Base-by-base conservation (phyloP, 2,888 invertebrate genomes). In the Mythimna loreyi region DNA sequence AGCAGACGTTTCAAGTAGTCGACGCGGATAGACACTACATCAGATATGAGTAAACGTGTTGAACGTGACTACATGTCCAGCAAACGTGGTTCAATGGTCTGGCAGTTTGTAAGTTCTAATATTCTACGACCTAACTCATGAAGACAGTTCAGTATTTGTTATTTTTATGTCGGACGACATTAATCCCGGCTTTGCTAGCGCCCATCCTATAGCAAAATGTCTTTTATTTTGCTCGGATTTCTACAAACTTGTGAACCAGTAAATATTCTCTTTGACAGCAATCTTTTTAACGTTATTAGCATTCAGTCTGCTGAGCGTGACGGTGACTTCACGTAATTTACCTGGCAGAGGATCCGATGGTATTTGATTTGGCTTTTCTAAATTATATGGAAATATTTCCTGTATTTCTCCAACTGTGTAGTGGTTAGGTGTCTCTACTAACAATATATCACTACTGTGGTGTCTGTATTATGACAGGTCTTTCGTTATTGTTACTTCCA, bases 51-150 rank as follows among this genome's bases (percentile, higher is more conserved):
- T 45, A 56, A 56, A 77, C 70, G 60, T 73, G 60, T 28, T 21
- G 77, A 28, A 76, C 72, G 77, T 73, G 77, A 77, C 77, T 56
- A 49, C 55, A 50, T 77, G 58, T 65, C n/a, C 40, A 43, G 33
- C 21, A 64, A 36, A 80, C 64, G 70, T 75, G 76, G 61, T 33
- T 55, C 47, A 80, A 64, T 64, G 43, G 55, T 56, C 80, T 25
- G 19, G 75, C 50, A 28, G n/a, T 65, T 61, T 70, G 58, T 60
- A 53, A 75, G 63, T 68, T 53, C 47, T 40, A 52, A 64, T 52
- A 69, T 61, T 68, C 50, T 61, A 28, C 49, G n/a, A 43, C 49
- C 36, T 63, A 49, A 64, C 53, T 74, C 52, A 45, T 56, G 33
- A 67, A 67, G 62, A 60, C 47, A 75, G 23, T 60, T 21, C 40